Evolutionary conservation across 2,113 vertebrate species (phyloP).

Genomic region (Myodes glareolus): DNA sequence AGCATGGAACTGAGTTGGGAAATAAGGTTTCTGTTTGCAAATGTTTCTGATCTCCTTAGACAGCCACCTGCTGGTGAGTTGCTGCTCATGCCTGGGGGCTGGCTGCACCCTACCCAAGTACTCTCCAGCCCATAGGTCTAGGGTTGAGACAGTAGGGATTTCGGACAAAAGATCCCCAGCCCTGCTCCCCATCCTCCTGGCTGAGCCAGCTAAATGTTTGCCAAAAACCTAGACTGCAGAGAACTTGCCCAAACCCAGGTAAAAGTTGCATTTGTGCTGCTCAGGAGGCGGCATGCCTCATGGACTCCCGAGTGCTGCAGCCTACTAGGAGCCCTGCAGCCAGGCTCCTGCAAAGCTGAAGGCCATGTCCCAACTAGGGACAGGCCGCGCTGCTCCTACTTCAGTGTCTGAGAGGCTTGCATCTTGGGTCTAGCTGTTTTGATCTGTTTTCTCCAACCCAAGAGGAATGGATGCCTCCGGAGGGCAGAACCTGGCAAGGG

Average conservation of each 20-base stretch:
- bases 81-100: background rate
- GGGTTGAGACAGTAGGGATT: background rate
- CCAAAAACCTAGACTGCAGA: conserved; percentile 12
- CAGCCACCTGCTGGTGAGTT: background rate
- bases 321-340: background rate
- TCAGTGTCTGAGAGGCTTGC: background rate
- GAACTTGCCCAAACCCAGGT: conserved; percentile 9
- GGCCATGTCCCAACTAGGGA: fast-evolving
- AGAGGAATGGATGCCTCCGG: background rate
- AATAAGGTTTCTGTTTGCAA: background rate
- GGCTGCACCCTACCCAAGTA: background rate
- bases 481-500: background rate
- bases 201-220: conserved; percentile 51
- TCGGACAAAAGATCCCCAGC: background rate
- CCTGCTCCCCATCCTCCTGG: too few species aligned
- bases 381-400: background rate
- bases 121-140: background rate
- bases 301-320: background rate
- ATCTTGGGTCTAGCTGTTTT: background rate
- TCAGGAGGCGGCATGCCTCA: conserved; percentile 28
- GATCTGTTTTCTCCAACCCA: background rate
- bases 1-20: background rate
- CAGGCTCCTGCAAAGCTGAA: background rate
- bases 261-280: conserved; percentile 20
- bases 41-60: background rate